phyloP scores from a whole-genome alignment of 1,140 invertebrate genomes.

The Bombus pascuorum region DNA sequence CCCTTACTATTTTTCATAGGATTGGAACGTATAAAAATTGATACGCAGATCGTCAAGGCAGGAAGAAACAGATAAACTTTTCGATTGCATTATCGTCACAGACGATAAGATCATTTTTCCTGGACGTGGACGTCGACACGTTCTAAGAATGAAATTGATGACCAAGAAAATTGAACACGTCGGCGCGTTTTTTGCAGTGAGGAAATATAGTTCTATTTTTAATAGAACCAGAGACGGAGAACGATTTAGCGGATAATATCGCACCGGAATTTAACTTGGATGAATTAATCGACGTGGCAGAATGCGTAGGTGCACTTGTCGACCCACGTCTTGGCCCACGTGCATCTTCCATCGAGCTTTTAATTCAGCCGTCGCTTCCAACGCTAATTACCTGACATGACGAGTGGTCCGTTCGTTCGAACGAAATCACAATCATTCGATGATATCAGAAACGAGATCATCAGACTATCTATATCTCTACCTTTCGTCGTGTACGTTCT shows the following conservation, averaged over 20 bases:
- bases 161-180: background rate
- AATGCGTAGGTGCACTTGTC: slow-evolving; percentile 22
- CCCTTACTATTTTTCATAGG: background rate
- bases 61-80: background rate
- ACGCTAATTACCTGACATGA: slow-evolving; percentile 58
- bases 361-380: slow-evolving; percentile 56
- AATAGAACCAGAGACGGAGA: background rate
- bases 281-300: slow-evolving; percentile 52
- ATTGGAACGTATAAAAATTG: slow-evolving; percentile 1
- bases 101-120: slow-evolving; percentile 21
- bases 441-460: slow-evolving; percentile 47
- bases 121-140: background rate
- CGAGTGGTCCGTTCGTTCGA: background rate
- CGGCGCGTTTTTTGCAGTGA: background rate
- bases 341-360: slow-evolving; percentile 52
- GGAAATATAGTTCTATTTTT: background rate
- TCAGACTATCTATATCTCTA: background rate
- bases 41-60: slow-evolving; percentile 16
- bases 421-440: slow-evolving; percentile 54
- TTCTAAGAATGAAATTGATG: background rate
- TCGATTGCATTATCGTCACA: background rate
- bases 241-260: slow-evolving; percentile 42
- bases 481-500: background rate
- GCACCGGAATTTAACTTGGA: slow-evolving; percentile 35
- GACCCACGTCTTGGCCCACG: slow-evolving; percentile 60